Percentiles rank a stretch among this genome's conserved stretches.
Evolutionary conservation across 2,113 vertebrate species (phyloP).

Genomic region (Dasyurus viverrinus): DNA sequence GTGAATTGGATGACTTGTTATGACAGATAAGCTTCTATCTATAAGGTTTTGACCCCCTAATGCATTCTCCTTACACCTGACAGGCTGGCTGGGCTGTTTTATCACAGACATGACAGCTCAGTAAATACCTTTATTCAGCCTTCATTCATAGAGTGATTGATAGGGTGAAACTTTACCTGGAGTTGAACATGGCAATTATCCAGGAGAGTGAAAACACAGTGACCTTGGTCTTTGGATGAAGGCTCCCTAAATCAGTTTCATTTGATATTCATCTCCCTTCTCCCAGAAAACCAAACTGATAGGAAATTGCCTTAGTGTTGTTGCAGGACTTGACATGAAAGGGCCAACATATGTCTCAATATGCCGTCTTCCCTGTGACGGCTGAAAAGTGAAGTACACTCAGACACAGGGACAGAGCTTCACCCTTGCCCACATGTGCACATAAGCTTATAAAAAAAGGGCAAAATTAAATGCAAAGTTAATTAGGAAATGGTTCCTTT

Average conservation of each 20-base stretch:
- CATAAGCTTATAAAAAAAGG: not conserved
- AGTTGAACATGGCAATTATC: conserved; percentile 47
- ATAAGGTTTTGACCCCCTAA: conserved; percentile 38
- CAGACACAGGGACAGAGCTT: conserved; percentile 3
- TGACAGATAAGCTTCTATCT: conserved; percentile 56
- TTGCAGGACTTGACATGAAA: not conserved
- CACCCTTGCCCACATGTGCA: not conserved
- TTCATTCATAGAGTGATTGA: conserved; percentile 31
- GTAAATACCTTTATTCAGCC: conserved; percentile 64
- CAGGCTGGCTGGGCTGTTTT: conserved; percentile 63
- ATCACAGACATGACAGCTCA: conserved; percentile 49
- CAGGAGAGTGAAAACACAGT: conserved; percentile 11
- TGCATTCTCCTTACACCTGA: conserved; percentile 52
- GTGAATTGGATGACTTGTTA: conserved; percentile 42
- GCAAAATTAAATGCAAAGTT: not conserved
- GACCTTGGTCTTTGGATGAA: conserved; percentile 68
- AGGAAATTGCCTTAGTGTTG: conserved; percentile 12
- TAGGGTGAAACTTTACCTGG: not conserved
- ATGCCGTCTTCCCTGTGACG: not conserved
- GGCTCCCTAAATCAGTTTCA: conserved; percentile 51
- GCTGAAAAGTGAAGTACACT: conserved; percentile 30
- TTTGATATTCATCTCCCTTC: conserved; percentile 37
- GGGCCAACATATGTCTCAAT: conserved; percentile 39
- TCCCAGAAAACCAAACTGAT: conserved; percentile 26
- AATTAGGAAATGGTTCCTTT: not conserved